phyloP scores from a whole-genome alignment of 2,113 vertebrate species.

The Muscicapa adusta region DNA sequence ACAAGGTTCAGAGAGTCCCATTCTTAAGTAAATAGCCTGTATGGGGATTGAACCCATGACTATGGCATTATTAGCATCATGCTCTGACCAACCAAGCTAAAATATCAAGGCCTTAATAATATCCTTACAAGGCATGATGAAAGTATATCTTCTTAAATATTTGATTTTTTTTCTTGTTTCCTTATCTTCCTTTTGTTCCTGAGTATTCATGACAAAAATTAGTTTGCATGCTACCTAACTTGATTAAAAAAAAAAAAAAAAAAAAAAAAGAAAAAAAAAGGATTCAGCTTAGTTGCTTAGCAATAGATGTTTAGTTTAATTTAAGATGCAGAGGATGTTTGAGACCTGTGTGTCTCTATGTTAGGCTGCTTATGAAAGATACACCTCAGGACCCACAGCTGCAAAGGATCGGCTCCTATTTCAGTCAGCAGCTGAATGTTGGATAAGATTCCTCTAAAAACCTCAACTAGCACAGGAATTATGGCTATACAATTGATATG shows the following conservation, averaged over 20 bases:
- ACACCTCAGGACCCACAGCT: not conserved
- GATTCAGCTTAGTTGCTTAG: not conserved
- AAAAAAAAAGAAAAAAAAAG: rapidly evolving
- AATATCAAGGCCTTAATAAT: not conserved
- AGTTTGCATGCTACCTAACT: not conserved
- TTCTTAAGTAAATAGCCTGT: not conserved
- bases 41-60: not conserved
- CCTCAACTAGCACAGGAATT: not conserved
- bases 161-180: not conserved
- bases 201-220: not conserved
- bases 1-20: not conserved
- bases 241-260: rapidly evolving
- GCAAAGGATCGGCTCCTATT: not conserved
- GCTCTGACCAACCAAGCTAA: not conserved
- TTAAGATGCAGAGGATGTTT: not conserved
- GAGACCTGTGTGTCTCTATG: rapidly evolving
- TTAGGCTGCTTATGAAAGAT: not conserved
- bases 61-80: not conserved
- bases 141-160: not conserved
- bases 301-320: not conserved
- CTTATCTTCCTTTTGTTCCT: not conserved
- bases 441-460: not conserved
- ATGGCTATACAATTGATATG: not conserved
- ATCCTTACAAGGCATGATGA: not conserved
- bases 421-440: not conserved